Base-by-base conservation (phyloP, 2,797 vertebrate genomes). In the Etheostoma perlongum region DNA sequence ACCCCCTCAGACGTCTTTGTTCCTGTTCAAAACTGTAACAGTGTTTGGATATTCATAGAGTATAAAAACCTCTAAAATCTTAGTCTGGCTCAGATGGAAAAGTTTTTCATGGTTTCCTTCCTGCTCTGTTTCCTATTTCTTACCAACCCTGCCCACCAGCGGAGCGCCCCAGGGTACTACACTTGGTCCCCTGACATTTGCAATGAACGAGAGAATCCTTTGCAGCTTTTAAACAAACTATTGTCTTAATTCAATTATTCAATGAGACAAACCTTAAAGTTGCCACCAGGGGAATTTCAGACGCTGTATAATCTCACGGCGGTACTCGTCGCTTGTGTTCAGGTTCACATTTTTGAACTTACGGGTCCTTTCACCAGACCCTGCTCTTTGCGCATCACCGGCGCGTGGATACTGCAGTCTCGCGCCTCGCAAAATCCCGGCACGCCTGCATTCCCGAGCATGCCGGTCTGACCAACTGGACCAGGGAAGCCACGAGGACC, bases 341-440 rank as follows among this genome's bases (percentile, higher is more conserved):
- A 36, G 53, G n/a, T 23, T 93, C 83, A 95, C 44, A 91, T 92
- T 9, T 91, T 87, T 49, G 81, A 23, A 60, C 88, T 89, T 8
- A 70, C 46, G 0, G 94, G 93, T 25, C 94, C 84, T 85, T 96
- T 96, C 74, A 96, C 88, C 77, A 94, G 74, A 54, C 93, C 91
- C 78, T 95, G 93, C 79, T 96, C 95, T 86, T 93, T 92, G 36
- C 93, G 91, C 72, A 91, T 63, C 82, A 93, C 93, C 6, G 94
- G 93, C 0, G 92, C 89, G 5, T 94, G 80, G 51, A 88, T 94
- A 79, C 91, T 91, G 75, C 93, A 96, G 84, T 95, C 94, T 14
- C 94, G 91, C 1, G 94, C 93, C 92, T 96, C 94, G 10, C 94
- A 93, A 18, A 95, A 81, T 13, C 95, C 95, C 0, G 90, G 92